A percentile compares a stretch with the other conserved stretches of the same genome.
These are phyloP conservation scores for Drosophila dives DNA, from an alignment of 2,888 invertebrate species.

Conservation along the genomic window DNA sequence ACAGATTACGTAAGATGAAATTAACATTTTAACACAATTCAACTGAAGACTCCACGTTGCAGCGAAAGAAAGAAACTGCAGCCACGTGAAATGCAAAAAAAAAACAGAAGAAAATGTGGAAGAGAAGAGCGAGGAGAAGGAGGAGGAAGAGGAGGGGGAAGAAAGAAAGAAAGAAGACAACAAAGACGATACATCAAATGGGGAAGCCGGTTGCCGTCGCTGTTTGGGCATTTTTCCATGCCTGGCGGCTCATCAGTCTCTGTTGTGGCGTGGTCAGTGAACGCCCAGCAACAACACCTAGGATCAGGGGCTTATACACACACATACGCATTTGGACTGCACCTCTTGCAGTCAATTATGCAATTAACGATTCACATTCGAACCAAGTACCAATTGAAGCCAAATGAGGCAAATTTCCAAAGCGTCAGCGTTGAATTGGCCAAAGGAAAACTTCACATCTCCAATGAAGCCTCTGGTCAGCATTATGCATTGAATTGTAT, in stretches of 20 bases:
- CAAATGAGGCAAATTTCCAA: constrained; percentile 76
- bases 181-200: constrained; percentile 40
- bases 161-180: background rate
- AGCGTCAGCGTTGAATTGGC: constrained; percentile 61
- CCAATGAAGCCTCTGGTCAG: constrained; percentile 11
- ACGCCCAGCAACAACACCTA: constrained; percentile 35
- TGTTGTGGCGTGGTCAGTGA: constrained; percentile 62
- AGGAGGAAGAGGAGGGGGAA: constrained; percentile 3
- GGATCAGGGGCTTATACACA: constrained; percentile 32
- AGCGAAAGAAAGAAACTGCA: constrained; percentile 31
- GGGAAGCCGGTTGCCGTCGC: constrained; percentile 32
- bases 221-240: constrained; percentile 41
- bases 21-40: constrained; percentile 81
- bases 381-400: constrained; percentile 62
- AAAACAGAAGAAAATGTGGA: constrained; percentile 5
- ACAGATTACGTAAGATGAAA: constrained; percentile 79
- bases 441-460: constrained; percentile 41
- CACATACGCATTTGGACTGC: constrained; percentile 7
- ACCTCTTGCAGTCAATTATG: constrained; percentile 74
- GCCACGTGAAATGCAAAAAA: constrained; percentile 25
- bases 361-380: constrained; percentile 71
- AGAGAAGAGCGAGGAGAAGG: background rate
- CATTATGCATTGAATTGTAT: constrained; percentile 15
- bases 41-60: constrained; percentile 53
- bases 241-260: constrained; percentile 64